Evolutionary conservation across 30 jellyfish, hydroid and myxozoan species (phyloP).

Genomic region (Chrysaora quinquecirrha): DNA sequence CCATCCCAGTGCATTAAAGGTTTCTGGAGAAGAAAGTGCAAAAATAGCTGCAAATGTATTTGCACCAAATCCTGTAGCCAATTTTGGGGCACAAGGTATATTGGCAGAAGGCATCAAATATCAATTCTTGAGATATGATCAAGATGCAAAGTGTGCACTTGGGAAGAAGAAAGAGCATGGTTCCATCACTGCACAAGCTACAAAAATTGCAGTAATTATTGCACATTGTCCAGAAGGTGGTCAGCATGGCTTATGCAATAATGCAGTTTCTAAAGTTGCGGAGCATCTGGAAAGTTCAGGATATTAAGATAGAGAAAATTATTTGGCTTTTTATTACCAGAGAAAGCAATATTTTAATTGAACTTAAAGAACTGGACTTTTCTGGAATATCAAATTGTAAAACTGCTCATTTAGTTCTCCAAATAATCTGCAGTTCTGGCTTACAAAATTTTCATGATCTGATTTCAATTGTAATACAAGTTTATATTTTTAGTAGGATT

Average conservation of each 20-base stretch:
- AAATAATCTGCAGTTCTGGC: no score
- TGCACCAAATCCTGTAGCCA: neutral
- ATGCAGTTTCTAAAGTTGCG: conserved; percentile 69
- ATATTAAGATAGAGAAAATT: neutral
- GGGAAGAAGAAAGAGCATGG: conserved; percentile 91
- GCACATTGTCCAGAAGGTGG: conserved; percentile 87
- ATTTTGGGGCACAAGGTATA: conserved; percentile 71
- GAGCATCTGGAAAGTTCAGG: conserved; percentile 38
- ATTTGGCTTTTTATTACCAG: neutral
- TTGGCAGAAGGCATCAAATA: conserved; percentile 72
- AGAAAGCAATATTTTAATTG: neutral
- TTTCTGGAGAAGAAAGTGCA: conserved; percentile 42
- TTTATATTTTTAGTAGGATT: neutral
- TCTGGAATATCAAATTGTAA: no score
- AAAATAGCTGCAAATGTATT: conserved; percentile 40
- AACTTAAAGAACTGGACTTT: neutral
- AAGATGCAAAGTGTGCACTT: conserved; percentile 25
- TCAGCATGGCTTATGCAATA: conserved; percentile 75
- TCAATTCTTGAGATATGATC: conserved; percentile 66
- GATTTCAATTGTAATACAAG: neutral
- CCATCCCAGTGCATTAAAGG: conserved; percentile 54
- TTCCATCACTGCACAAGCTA: conserved; percentile 63
- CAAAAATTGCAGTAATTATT: conserved; percentile 60
- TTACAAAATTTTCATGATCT: neutral
- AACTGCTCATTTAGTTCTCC: no score